These are phyloP conservation scores for Ariopsis seemanni DNA, from an alignment of 2,113 vertebrate genomes.

Conservation along the genomic window DNA sequence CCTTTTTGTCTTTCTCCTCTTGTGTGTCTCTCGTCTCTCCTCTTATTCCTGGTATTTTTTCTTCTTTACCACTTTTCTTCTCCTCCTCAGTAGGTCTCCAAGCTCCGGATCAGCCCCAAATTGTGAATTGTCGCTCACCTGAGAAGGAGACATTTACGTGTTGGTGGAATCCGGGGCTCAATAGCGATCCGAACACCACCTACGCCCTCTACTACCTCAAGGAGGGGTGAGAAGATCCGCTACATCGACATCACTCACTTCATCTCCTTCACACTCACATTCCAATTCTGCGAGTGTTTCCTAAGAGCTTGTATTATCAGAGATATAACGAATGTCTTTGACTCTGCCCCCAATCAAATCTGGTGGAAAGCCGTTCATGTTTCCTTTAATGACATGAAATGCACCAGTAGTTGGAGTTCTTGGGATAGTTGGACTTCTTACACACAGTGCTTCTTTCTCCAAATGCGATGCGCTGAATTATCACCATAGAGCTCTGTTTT, in stretches of 20 bases:
- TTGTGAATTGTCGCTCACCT: constrained; percentile 81
- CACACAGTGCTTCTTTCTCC: not conserved
- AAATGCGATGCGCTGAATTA: not conserved
- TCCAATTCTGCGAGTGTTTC: not conserved
- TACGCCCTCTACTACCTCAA: constrained; percentile 83
- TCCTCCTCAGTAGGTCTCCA: constrained; percentile 70
- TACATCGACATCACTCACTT: not conserved
- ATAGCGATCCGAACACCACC: constrained; percentile 82
- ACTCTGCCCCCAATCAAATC: not conserved
- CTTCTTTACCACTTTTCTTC: not conserved
- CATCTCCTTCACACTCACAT: not conserved
- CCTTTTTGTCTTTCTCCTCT: not conserved
- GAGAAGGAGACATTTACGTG: constrained; percentile 95
- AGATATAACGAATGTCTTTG: not conserved
- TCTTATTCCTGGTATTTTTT: not conserved
- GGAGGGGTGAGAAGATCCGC: constrained; percentile 77
- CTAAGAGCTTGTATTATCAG: not conserved
- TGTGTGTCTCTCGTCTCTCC: not conserved
- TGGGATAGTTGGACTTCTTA: not conserved
- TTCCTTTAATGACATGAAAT: not conserved
- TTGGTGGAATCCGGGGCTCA: constrained; percentile 86
- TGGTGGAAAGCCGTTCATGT: not conserved
- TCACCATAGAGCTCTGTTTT: not conserved
- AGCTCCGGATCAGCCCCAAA: constrained; percentile 80
- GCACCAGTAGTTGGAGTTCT: not conserved